Evolutionary conservation across 1,140 invertebrate species (phyloP).

Genomic region (Zaprionus capensis): DNA sequence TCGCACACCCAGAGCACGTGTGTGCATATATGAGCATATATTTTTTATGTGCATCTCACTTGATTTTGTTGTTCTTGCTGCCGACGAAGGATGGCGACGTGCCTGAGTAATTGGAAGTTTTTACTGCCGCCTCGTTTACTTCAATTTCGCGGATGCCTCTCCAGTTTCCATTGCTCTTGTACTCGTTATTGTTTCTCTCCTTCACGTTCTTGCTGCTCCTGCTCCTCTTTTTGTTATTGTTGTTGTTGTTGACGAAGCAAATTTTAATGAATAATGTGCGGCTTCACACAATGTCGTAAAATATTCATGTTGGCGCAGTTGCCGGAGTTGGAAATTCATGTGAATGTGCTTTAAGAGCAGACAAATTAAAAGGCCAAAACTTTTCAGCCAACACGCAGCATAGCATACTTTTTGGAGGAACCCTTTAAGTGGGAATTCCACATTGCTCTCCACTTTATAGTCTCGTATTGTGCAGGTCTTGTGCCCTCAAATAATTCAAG

Average conservation of each 20-base stretch:
- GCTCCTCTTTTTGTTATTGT: neutral
- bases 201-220: neutral
- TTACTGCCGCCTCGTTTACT: slow-evolving; percentile 79
- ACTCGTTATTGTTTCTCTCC: slow-evolving; percentile 26
- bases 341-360: slow-evolving; percentile 12
- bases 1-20: slow-evolving; percentile 14
- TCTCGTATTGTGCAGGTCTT: too few relatives aligned
- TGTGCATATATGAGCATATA: slow-evolving; percentile 13
- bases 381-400: neutral
- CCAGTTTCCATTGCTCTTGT: slow-evolving; percentile 27
- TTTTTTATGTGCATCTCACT: slow-evolving; percentile 37
- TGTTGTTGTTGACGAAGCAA: slow-evolving; percentile 68
- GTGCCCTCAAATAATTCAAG: too few relatives aligned
- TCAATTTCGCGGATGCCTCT: slow-evolving; percentile 62
- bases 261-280: slow-evolving; percentile 82
- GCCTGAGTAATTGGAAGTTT: slow-evolving; percentile 81
- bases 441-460: too few relatives aligned
- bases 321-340: slow-evolving; percentile 45
- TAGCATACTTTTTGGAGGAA: slow-evolving; percentile 3
- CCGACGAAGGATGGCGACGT: slow-evolving; percentile 39
- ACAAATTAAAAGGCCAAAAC: neutral
- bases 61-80: slow-evolving; percentile 30
- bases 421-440: too few relatives aligned
- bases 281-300: slow-evolving; percentile 75
- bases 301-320: slow-evolving; percentile 59